Conservation (phyloP, 2,888 invertebrate species). For the Gasteruption jaculator region DNA sequence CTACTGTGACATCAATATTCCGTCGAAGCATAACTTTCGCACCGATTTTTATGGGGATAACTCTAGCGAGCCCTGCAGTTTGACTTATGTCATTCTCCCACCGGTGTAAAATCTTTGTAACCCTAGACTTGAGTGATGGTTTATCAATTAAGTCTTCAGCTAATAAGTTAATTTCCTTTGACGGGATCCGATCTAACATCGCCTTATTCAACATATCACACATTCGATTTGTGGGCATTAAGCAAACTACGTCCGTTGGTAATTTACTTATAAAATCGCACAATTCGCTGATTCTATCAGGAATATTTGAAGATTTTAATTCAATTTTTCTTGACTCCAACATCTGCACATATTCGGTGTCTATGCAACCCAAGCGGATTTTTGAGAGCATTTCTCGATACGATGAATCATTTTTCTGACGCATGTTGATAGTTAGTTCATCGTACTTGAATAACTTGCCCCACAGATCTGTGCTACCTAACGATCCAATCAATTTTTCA, state of each 20-base stretch:
- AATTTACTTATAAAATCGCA: conserved; percentile 24
- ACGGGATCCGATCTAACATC: conserved; percentile 24
- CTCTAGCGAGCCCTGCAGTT: conserved; percentile 28
- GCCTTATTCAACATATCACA: conserved; percentile 29
- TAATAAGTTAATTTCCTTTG: conserved; percentile 19
- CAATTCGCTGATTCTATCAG: conserved; percentile 25
- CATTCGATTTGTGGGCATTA: conserved; percentile 23
- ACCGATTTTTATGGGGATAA: conserved; percentile 14
- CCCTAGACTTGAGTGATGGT: conserved; percentile 25
- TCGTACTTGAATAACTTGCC: conserved; percentile 28
- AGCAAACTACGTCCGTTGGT: conserved; percentile 25
- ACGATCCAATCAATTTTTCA: conserved; percentile 19
- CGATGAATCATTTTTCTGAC: conserved; percentile 22
- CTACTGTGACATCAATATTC: conserved; percentile 30
- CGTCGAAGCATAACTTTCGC: conserved; percentile 26
- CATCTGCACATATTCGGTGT: conserved; percentile 4
- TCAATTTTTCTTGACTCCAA: conserved; percentile 16
- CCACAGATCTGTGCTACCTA: conserved; percentile 27
- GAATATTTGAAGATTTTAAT: conserved; percentile 7
- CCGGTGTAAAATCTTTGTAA: conserved; percentile 18
- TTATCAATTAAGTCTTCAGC: conserved; percentile 23
- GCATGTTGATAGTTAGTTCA: conserved; percentile 32
- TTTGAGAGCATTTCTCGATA: conserved; percentile 24
- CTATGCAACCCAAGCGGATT: conserved; percentile 10
- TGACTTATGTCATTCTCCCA: conserved; percentile 24